These are phyloP conservation scores for Alentia gelatinosa DNA, from an alignment of 2,888 invertebrate genomes.

Conservation along the genomic window DNA sequence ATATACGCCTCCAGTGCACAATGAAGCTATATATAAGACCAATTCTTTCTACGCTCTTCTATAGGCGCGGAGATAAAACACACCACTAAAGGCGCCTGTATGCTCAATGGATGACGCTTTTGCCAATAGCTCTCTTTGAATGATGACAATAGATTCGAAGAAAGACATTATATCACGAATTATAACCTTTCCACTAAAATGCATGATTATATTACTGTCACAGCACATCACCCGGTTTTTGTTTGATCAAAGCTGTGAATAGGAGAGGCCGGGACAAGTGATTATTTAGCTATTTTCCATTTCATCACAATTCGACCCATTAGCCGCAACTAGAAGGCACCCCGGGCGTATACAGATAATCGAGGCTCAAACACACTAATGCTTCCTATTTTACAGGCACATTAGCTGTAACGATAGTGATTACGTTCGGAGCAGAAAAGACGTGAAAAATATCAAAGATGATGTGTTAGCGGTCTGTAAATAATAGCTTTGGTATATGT, in stretches of 20 bases:
- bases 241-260: slow-evolving; percentile 24
- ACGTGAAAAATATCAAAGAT: slow-evolving; percentile 23
- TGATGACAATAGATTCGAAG: neutral
- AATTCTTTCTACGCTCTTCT: neutral
- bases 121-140: neutral
- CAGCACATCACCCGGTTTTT: slow-evolving; percentile 26
- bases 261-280: neutral
- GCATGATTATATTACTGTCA: slow-evolving; percentile 46
- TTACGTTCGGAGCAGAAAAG: neutral
- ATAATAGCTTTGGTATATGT: slow-evolving; percentile 28
- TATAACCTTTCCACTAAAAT: slow-evolving; percentile 45
- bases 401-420: neutral
- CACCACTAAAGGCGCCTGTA: neutral
- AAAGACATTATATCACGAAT: neutral
- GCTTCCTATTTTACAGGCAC: neutral
- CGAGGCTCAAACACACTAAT: neutral
- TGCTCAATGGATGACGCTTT: neutral
- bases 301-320: slow-evolving; percentile 35
- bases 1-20: neutral
- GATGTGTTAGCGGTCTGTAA: neutral
- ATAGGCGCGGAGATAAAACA: neutral
- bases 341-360: slow-evolving; percentile 3
- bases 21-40: neutral
- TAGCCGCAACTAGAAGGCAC: neutral
- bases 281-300: slow-evolving; percentile 47